Percentiles rank a stretch among this genome's conserved stretches.
phyloP scores from a whole-genome alignment of 2,113 vertebrate species.

The Aptenodytes forsteri region DNA sequence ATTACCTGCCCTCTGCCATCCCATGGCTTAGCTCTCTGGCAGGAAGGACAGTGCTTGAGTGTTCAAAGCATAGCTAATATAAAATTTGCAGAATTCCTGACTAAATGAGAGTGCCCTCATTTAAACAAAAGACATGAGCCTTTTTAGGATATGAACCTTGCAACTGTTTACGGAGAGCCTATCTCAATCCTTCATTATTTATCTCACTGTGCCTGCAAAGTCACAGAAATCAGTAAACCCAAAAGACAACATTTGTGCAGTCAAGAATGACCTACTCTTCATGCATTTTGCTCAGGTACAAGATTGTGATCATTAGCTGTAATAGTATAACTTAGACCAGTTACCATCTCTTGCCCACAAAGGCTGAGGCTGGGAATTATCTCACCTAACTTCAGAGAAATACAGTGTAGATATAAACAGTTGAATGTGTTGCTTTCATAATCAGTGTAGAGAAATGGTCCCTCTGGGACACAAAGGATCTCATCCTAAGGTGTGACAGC shows the following conservation, averaged over 20 bases:
- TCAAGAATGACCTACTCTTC: neutral
- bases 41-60: neutral
- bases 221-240: neutral
- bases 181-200: neutral
- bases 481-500: neutral
- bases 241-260: neutral
- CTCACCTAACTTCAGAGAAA: neutral
- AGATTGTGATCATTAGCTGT: neutral
- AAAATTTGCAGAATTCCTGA: neutral
- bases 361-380: neutral
- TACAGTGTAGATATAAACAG: neutral
- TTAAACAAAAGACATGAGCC: neutral
- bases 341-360: neutral
- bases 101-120: neutral
- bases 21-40: neutral
- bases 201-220: neutral
- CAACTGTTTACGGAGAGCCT: neutral
- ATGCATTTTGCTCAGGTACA: neutral
- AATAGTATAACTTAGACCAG: neutral
- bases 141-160: neutral
- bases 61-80: neutral
- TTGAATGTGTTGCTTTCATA: neutral
- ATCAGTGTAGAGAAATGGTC: neutral
- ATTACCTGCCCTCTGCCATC: neutral
- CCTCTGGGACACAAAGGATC: neutral